Percentiles rank a stretch among this genome's conserved stretches.
phyloP scores from a whole-genome alignment of 2,113 vertebrate species.

The Hippocampus barbouri region DNA sequence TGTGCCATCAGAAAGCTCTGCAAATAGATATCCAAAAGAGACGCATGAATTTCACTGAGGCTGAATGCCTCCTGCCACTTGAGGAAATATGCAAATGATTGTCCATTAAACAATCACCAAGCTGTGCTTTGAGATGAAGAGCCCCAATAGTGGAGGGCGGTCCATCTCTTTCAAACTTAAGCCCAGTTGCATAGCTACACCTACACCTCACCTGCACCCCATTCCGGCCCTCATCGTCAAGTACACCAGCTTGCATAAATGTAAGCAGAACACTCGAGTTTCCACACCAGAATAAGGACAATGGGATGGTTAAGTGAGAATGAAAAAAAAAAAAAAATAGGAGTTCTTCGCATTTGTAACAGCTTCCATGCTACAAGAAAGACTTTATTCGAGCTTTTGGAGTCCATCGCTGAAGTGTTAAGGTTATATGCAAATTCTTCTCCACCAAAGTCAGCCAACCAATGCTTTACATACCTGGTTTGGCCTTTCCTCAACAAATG shows the following conservation, averaged over 20 bases:
- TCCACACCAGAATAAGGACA: not conserved
- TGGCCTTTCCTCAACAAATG: too few relatives aligned
- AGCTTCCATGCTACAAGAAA: not conserved
- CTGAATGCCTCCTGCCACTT: not conserved
- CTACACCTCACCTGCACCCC: not conserved
- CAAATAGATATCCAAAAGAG: not conserved
- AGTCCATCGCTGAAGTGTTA: not conserved
- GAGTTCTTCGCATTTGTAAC: not conserved
- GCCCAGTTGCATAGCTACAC: not conserved
- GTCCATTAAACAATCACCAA: constrained; percentile 27
- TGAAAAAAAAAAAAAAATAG: not conserved
- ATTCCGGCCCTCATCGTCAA: not conserved
- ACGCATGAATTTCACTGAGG: constrained; percentile 5
- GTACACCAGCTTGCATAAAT: not conserved
- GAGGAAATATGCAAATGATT: constrained; percentile 21
- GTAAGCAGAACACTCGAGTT: not conserved
- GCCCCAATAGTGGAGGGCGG: constrained; percentile 17
- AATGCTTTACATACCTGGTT: too few relatives aligned
- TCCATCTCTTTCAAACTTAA: not conserved
- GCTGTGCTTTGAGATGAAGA: not conserved
- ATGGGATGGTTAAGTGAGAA: not conserved
- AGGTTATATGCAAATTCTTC: not conserved
- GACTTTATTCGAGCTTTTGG: not conserved
- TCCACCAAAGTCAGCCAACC: too few relatives aligned
- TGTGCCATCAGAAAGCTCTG: not conserved